Evolutionary conservation across 2,113 vertebrate species (phyloP), one percentile per base, ranked within the genome.

Genomic region (Epinephelus cyanopodus): DNA sequence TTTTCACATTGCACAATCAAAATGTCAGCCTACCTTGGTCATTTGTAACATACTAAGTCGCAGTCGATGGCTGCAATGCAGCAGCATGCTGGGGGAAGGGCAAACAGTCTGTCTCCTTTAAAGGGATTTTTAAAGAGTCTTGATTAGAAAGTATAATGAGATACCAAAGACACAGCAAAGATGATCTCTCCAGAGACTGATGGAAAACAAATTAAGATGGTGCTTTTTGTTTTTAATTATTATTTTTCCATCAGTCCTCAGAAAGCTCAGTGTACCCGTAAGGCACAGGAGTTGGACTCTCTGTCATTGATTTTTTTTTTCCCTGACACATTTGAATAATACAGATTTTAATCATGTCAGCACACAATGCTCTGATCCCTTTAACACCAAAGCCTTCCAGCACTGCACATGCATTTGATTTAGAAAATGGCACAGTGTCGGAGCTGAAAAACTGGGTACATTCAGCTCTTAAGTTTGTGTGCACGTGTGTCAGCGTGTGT

Each of bases 11-110:
- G 61, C 69, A 95, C 96, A 93, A 94, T 94, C 95, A 96, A 97
- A 97, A 97, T 96, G 97, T 97, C 97, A 98, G 96, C 95, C 95
- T 47, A 95, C 96, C 96, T 97, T 96, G 96, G 97, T 97, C 97
- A 97, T 97, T 98, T 97, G 96, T 97, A 97, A 97, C 96, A 97
- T 97, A 98, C 97, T 97, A 97, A 97, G 95, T 96, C 94, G 94
- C 94, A 97, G 95, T 94, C 96, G 97, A 97, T 97, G 97, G 97
- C 96, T 96, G 96, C 95, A 88, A 91, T 94, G 96, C 95, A 92
- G 95, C 96, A 91, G 93, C 73, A 13, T 65, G 77, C 66, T 93
- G 97, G 97, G 97, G 97, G 97, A 96, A 96, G 97, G 97, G 97
- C 94, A 95, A 94, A 94, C 94, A 94, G 93, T 81, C 96, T 94